Evolutionary conservation across 2,888 invertebrate genomes (phyloP), one percentile per base, ranked within the genome.

Genomic region (Pseudococcus viburni): DNA sequence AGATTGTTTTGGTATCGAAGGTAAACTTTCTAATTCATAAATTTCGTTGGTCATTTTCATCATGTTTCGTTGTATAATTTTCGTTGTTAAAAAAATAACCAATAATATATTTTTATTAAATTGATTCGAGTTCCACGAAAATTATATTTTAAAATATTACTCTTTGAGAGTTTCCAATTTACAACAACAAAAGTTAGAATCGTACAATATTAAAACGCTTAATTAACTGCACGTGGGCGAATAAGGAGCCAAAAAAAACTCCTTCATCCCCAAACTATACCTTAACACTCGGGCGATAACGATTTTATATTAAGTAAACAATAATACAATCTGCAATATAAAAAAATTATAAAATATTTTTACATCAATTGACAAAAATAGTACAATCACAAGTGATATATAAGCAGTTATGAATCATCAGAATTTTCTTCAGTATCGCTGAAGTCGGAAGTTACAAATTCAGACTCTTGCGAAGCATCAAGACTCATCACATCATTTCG

Each of bases 1-100:
- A 91, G 95, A 96, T 90, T 93, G 96, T 89, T 97, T 98, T 93
- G 96, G 97, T 4, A 92, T 95, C 84, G 91, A 91, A 80, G 90
- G 90, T 8, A 90, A 89, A 89, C 64, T 55, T 22, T 73, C 87
- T 0, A 68, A 83, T n/a, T 64, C 51, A 12, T 88, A 12, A 85
- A 19, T 17, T 39, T 3, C 26, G 3, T 59, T 80, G 26, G 17
- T 12, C 2, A 26, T 68, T 68, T 26, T 68, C 26, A 12, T 22
- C 1, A n/a, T n/a, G 12, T 68, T 68, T 22, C 22, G 3, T 12
- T 22, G 7, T 22, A 7, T 22, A 9, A 68, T 12, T 26, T 68
- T 68, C 5, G 26, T 68, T 26, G 4, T 26, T 68, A 2, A 9
- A 42, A 42, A 42, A 42, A 42, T 42, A 42, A 42, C 9, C 42